These are phyloP conservation scores for Lepidurus couesii DNA, from an alignment of 1,140 invertebrate genomes.

Conservation along the genomic window DNA sequence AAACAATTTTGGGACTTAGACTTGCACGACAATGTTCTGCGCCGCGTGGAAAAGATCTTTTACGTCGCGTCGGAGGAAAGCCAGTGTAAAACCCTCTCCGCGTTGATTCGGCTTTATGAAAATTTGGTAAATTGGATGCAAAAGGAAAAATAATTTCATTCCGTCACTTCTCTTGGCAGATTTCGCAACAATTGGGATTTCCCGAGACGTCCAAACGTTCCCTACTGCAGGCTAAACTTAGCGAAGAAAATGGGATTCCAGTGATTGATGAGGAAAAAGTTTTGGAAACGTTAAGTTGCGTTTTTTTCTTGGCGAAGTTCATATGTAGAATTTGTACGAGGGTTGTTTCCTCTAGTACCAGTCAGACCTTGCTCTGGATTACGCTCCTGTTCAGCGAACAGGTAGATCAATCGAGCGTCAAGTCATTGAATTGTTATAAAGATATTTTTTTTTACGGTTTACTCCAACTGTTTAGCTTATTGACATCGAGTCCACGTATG, in stretches of 20 bases:
- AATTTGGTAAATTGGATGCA: not conserved
- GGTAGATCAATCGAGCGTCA: not conserved
- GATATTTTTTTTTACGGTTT: too few species aligned
- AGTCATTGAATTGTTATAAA: too few species aligned
- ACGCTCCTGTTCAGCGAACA: not conserved
- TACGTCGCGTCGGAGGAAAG: not conserved
- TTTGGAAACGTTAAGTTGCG: not conserved
- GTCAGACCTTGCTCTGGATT: not conserved
- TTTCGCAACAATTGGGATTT: not conserved
- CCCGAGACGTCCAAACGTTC: not conserved
- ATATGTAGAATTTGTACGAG: not conserved
- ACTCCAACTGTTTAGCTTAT: not conserved
- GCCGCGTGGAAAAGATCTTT: not conserved
- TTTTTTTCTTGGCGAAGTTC: not conserved
- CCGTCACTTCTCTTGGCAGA: not conserved
- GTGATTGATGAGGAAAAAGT: not conserved
- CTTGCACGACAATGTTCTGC: not conserved
- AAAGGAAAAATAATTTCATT: not conserved
- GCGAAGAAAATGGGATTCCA: not conserved
- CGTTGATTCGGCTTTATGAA: not conserved
- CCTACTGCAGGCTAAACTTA: not conserved
- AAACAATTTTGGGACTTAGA: not conserved
- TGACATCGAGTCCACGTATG: not conserved
- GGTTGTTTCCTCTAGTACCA: not conserved
- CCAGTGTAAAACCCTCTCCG: not conserved